A percentile compares a stretch with the other conserved stretches of the same genome.
These are phyloP conservation scores for Pentamera pediparva DNA, from an alignment of 53 echinoderm and acorn worm species.

Conservation along the genomic window DNA sequence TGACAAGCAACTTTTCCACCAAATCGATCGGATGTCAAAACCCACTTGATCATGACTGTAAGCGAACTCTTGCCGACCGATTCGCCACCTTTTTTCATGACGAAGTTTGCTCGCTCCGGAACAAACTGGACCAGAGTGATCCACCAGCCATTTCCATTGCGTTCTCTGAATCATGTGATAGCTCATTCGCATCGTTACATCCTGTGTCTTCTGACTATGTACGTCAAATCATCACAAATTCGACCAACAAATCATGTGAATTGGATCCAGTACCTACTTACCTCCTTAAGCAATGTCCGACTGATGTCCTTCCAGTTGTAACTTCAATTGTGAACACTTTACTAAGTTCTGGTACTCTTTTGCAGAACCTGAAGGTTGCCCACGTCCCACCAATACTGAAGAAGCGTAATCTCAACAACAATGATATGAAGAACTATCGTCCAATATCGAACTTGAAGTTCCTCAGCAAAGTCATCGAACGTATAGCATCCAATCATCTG, in stretches of 20 bases:
- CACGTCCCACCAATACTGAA: constrained; percentile 39
- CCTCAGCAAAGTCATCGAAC: constrained; percentile 24
- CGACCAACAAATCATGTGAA: constrained; percentile 29
- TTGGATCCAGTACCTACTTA: constrained; percentile 27
- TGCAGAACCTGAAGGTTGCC: constrained; percentile 26
- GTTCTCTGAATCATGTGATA: too few species aligned
- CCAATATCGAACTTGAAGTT: constrained; percentile 43
- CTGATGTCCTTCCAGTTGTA: neutral
- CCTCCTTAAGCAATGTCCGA: constrained; percentile 21
- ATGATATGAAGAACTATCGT: constrained; percentile 39
- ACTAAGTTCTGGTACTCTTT: neutral
- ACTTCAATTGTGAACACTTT: neutral
- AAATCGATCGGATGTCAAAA: too few species aligned
- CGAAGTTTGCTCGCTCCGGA: too few species aligned
- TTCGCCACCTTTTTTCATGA: too few species aligned
- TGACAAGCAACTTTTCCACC: too few species aligned
- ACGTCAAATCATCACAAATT: too few species aligned
- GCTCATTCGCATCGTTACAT: too few species aligned
- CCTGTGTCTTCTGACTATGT: too few species aligned
- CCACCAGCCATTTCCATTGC: too few species aligned
- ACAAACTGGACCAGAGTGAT: too few species aligned
- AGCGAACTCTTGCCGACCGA: too few species aligned
- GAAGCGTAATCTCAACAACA: constrained; percentile 25
- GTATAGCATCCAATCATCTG: constrained; percentile 6
- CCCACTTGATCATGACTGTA: too few species aligned